Percentiles rank a stretch among this genome's conserved stretches.
Conservation (phyloP, 2,888 invertebrate species). For the Ornithoptera alexandrae region DNA sequence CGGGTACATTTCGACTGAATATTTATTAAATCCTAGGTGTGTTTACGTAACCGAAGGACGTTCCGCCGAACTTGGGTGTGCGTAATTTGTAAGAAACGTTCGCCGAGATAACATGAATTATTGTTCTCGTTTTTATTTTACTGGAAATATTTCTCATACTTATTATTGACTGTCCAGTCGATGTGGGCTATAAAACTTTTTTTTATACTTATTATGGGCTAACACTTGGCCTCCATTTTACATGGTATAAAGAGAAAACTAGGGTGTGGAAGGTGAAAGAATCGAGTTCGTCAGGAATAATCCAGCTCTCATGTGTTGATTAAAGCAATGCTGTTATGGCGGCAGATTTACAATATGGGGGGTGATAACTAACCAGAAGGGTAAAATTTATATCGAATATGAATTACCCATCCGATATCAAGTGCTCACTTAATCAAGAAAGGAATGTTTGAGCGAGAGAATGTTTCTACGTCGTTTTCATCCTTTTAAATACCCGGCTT, state of each 20-base stretch:
- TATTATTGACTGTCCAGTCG: background rate
- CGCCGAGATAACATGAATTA: background rate
- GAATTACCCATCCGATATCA: background rate
- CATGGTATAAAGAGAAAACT: no score
- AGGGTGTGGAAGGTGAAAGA: no score
- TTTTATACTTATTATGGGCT: no score
- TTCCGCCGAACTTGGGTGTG: slow-evolving; percentile 29
- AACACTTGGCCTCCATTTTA: no score
- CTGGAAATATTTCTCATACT: background rate
- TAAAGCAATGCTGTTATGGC: no score
- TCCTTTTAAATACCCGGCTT: background rate
- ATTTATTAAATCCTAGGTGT: slow-evolving; percentile 59
- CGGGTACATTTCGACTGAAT: slow-evolving; percentile 46
- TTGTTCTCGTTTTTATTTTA: background rate
- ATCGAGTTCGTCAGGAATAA: no score
- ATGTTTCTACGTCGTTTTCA: background rate
- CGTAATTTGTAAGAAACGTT: background rate
- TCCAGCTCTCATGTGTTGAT: no score
- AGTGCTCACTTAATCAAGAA: background rate
- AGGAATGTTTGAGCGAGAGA: background rate
- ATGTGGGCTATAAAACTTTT: background rate
- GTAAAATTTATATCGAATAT: background rate
- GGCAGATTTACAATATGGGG: no score
- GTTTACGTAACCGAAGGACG: slow-evolving; percentile 71
- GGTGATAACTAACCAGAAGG: no score